These are phyloP conservation scores for Xerus inauris DNA, from an alignment of 2,113 vertebrate species.

Conservation along the genomic window DNA sequence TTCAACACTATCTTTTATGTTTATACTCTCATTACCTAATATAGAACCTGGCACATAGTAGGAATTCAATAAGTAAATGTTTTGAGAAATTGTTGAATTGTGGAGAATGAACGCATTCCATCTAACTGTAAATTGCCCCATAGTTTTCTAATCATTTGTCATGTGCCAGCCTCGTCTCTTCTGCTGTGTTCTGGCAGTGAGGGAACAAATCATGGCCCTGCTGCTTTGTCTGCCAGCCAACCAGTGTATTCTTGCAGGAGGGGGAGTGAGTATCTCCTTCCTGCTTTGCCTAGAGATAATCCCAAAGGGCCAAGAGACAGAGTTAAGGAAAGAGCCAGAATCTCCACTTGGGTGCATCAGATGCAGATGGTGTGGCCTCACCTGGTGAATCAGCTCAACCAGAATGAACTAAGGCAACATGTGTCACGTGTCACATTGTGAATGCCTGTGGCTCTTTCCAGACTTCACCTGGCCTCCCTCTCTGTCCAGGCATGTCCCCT, in stretches of 20 bases:
- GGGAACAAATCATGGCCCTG: neutral
- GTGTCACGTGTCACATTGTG: neutral
- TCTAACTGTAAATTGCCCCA: neutral
- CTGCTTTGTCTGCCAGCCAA: neutral
- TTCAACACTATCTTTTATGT: neutral
- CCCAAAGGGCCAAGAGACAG: neutral
- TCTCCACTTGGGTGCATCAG: neutral
- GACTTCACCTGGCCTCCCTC: neutral
- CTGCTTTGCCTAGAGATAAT: neutral
- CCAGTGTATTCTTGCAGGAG: neutral
- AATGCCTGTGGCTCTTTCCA: neutral
- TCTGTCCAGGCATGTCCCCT: neutral
- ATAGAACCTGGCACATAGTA: neutral
- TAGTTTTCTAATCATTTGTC: neutral
- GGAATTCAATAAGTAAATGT: neutral
- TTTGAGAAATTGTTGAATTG: neutral
- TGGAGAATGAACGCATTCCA: neutral
- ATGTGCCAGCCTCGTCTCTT: neutral
- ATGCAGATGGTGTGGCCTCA: neutral
- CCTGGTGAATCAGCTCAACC: conserved; percentile 46
- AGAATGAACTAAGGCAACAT: neutral
- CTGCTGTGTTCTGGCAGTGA: neutral
- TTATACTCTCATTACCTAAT: neutral
- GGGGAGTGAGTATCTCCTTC: neutral
- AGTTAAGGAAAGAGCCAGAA: neutral